phyloP scores from a whole-genome alignment of 1,140 invertebrate genomes.

The Caenorhabditis inopinata region DNA sequence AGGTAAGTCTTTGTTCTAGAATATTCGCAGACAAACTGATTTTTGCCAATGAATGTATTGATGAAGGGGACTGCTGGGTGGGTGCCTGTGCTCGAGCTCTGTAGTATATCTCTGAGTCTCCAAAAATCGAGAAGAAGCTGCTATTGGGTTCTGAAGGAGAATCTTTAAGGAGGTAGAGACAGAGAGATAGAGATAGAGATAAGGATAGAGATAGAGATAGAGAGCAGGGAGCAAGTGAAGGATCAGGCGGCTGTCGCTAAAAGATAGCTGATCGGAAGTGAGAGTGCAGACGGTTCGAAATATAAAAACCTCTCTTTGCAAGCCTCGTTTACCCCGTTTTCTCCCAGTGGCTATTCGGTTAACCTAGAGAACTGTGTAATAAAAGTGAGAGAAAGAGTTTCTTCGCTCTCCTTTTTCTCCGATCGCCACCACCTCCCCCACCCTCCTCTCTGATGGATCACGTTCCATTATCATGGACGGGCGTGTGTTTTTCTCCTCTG shows the following conservation, averaged over 20 bases:
- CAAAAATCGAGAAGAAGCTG: constrained; percentile 22
- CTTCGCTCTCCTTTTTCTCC: not conserved
- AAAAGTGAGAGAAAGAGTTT: not conserved
- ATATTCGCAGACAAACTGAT: not conserved
- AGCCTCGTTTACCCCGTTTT: not conserved
- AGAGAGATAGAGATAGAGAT: not conserved
- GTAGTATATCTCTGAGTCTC: too few relatives aligned
- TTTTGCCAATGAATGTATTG: constrained; percentile 16
- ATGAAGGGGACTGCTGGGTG: too few relatives aligned
- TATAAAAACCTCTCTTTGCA: too few relatives aligned
- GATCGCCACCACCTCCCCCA: not conserved
- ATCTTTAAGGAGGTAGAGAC: too few relatives aligned
- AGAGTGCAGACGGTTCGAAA: not conserved
- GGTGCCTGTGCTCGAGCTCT: too few relatives aligned
- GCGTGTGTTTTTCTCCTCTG: constrained; percentile 31
- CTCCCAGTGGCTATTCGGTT: not conserved
- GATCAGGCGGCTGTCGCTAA: constrained; percentile 12
- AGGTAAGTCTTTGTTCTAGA: not conserved
- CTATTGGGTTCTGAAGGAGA: not conserved
- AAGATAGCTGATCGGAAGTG: not conserved
- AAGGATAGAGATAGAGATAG: not conserved
- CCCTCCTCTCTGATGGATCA: too few relatives aligned
- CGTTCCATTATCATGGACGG: constrained; percentile 25
- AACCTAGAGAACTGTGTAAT: constrained; percentile 25
- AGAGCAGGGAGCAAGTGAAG: not conserved